Evolutionary conservation across 2,113 vertebrate species (phyloP).

Genomic region (Casuarius casuarius): DNA sequence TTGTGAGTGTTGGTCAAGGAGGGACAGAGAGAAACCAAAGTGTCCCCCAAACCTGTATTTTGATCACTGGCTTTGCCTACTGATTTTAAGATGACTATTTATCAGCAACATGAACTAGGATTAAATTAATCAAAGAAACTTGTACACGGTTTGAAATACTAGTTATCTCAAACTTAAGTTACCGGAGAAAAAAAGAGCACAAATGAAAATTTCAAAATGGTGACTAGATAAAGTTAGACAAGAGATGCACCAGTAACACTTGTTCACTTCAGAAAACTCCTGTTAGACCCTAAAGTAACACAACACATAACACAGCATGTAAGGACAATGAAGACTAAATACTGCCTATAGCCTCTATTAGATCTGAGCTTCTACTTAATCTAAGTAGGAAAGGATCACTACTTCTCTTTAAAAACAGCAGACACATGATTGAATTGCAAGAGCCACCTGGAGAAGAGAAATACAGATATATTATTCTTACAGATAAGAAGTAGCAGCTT

Average conservation of each 20-base stretch:
- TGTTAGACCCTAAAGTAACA: background rate
- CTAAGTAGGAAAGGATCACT: background rate
- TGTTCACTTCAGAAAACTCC: background rate
- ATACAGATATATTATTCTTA: background rate
- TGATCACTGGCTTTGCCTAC: background rate
- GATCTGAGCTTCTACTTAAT: background rate
- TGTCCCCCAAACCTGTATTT: fast-evolving
- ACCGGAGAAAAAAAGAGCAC: fast-evolving
- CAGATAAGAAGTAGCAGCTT: background rate
- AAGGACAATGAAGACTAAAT: background rate
- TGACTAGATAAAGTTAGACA: background rate
- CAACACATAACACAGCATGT: background rate
- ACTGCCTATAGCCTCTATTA: background rate
- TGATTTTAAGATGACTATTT: background rate
- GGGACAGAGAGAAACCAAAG: background rate
- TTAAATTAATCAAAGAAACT: background rate
- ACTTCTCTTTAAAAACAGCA: background rate
- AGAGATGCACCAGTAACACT: background rate
- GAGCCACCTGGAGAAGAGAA: background rate
- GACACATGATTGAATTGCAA: background rate
- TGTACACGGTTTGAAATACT: background rate
- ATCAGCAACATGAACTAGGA: background rate
- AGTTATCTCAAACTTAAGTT: background rate
- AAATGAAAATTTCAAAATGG: background rate
- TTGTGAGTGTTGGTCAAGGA: background rate